phyloP scores from a whole-genome alignment of 2,113 vertebrate species.

The Dromiciops gliroides region DNA sequence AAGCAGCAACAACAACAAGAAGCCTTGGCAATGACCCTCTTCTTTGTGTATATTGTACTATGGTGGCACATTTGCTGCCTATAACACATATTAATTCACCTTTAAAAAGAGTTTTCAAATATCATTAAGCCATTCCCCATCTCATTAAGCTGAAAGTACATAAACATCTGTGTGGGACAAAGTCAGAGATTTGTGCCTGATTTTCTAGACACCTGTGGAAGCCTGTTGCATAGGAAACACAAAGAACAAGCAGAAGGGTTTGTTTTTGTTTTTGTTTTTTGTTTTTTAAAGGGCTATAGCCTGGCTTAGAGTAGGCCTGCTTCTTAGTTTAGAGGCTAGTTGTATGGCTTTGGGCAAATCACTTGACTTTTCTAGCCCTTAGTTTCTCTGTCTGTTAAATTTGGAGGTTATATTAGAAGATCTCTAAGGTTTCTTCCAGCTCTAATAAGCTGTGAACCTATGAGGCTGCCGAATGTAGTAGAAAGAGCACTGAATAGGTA shows the following conservation, averaged over 20 bases:
- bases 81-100: neutral
- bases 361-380: neutral
- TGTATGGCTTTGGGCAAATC: neutral
- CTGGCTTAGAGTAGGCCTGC: neutral
- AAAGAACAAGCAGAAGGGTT: neutral
- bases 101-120: neutral
- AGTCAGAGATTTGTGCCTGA: neutral
- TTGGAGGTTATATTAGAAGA: neutral
- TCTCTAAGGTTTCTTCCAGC: neutral
- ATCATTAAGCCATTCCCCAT: neutral
- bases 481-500: neutral
- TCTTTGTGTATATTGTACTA: neutral
- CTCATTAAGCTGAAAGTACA: neutral
- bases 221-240: neutral
- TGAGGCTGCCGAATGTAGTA: neutral
- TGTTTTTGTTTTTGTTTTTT: neutral
- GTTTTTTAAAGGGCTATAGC: neutral
- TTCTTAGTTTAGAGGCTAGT: neutral
- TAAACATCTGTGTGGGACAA: neutral
- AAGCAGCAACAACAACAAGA: too few relatives aligned
- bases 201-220: neutral
- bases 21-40: neutral
- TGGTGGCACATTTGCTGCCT: neutral
- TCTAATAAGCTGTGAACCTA: neutral
- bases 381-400: neutral